Base-by-base conservation (phyloP, 2,888 invertebrate genomes). In the Dicycla oo region DNA sequence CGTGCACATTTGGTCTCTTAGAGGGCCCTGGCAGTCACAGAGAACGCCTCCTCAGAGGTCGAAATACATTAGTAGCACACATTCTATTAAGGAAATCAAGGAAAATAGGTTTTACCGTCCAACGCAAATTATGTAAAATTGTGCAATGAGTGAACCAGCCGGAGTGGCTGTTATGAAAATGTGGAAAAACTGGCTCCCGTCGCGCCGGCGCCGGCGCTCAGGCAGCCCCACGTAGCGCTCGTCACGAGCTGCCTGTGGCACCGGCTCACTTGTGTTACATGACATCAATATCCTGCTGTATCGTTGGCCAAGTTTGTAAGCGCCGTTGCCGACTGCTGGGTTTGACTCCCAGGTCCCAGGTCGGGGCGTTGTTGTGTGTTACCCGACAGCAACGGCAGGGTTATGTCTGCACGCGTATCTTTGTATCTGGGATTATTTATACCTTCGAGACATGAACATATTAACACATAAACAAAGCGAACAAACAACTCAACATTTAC, bases 151-250 rank as follows among this genome's bases (percentile, higher is more conserved):
- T 0, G 0, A 70, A 51, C 73, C 11, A 1, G 72, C 38, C 15
- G 0, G n/a, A 26, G 78, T 1, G 23, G 40, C 23, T 23, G 49
- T n/a, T 51, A 53, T 65, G 76, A 11, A 57, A 78, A 78, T 73
- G 73, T 61, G 60, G 72, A 40, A 71, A 78, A 76, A 54, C 75
- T 60, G 58, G 62, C n/a, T 10, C 20, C 45, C 1, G 53, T 8
- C 26, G 43, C 1, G 53, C 18, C 26, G 43, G 7, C 15, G 34
- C 0, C 65, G 34, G 20, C n/a, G 23, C 57, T 23, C 1, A 4
- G n/a, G 7, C 49, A 30, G 38, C 47, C 3, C 0, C 1, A 6
- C 4, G 13, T 1, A 34, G 34, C 20, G 23, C 34, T 30, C 15
- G 49, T n/a, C 40, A 68, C n/a, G 38, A 68, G 38, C 38, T 13